Evolutionary conservation across 2,888 invertebrate genomes (phyloP).

Genomic region (Augiades crinisus): DNA sequence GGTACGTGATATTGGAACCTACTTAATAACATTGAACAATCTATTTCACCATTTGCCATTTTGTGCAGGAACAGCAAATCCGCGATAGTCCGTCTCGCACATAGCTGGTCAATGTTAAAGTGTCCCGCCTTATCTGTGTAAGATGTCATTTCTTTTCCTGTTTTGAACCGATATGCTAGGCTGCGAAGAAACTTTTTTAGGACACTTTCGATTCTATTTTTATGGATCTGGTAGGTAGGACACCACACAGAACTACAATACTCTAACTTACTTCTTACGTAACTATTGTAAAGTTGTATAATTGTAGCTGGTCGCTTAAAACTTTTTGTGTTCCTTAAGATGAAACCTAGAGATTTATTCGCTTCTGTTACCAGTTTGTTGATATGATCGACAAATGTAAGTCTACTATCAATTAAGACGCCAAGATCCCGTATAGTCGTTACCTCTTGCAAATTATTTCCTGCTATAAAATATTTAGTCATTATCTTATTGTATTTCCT

Average conservation of each 20-base stretch:
- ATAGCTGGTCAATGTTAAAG: too few species aligned
- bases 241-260: conserved; percentile 12
- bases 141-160: neutral
- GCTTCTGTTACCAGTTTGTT: conserved; percentile 7
- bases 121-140: neutral
- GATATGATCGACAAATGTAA: conserved; percentile 12
- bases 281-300: conserved; percentile 14
- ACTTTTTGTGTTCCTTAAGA: conserved; percentile 8
- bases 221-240: neutral
- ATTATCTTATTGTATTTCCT: conserved; percentile 17
- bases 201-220: conserved; percentile 1
- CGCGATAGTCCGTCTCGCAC: neutral
- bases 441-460: neutral
- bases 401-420: conserved; percentile 9
- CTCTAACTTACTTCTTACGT: conserved; percentile 12
- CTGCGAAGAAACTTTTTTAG: neutral
- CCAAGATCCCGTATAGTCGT: conserved; percentile 10
- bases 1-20: neutral
- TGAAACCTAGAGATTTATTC: conserved; percentile 18
- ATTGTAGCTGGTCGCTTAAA: conserved; percentile 8
- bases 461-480: neutral
- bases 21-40: neutral
- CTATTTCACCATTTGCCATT: neutral
- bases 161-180: neutral
- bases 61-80: neutral